Evolutionary conservation across 2,797 vertebrate genomes (phyloP).

Genomic region (Pantherophis alleghaniensis): DNA sequence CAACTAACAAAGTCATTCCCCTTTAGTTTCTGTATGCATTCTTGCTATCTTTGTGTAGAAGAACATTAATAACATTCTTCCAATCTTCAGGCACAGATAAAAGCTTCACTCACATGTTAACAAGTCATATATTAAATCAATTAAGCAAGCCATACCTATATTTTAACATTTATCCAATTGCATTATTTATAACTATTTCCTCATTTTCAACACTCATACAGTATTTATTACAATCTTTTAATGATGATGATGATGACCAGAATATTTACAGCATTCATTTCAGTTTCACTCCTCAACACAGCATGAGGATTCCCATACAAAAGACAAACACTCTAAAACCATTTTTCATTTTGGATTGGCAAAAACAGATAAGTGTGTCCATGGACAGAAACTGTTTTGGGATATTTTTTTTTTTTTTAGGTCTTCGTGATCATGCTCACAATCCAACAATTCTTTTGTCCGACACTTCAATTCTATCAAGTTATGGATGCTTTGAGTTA

Average conservation of each 20-base stretch:
- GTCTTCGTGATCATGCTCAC: background rate
- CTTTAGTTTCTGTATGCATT: background rate
- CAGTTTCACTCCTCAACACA: background rate
- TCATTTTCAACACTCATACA: background rate
- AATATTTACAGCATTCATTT: background rate
- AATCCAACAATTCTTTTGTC: background rate
- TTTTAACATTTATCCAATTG: background rate
- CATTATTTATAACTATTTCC: background rate
- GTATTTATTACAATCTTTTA: background rate
- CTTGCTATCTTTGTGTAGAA: background rate
- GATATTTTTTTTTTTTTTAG: background rate
- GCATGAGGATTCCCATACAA: background rate
- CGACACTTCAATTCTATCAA: background rate
- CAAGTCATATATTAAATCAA: background rate
- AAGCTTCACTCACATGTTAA: no score
- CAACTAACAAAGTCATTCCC: background rate
- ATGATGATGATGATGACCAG: background rate
- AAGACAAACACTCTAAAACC: background rate
- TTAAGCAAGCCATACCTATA: background rate
- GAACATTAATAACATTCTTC: background rate
- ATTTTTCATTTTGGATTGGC: background rate
- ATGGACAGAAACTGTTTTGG: background rate
- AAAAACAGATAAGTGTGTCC: background rate
- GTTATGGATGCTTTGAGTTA: background rate
- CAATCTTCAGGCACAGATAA: background rate